Conservation (phyloP, 2,797 vertebrate species). For the Crax fasciolata region DNA sequence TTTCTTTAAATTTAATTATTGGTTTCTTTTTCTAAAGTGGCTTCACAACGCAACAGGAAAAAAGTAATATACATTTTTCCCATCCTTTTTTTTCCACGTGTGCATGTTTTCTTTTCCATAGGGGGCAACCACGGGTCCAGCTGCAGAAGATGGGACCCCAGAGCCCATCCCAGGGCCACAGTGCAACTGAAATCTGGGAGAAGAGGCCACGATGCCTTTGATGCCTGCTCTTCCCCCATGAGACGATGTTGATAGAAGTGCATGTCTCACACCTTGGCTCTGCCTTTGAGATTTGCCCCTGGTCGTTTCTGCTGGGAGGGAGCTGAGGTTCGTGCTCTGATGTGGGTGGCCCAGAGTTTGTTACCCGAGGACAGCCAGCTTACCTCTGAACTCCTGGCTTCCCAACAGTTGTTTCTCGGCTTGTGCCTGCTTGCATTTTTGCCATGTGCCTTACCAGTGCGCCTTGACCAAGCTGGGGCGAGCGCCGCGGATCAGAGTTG, state of each 20-base stretch:
- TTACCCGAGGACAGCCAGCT: constrained; percentile 72
- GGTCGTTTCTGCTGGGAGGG: constrained; percentile 68
- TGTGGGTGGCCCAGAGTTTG: constrained; percentile 73
- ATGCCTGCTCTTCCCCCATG: not conserved
- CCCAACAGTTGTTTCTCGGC: constrained; percentile 48
- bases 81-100: fast-evolving
- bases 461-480: constrained; percentile 39
- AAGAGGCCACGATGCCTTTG: not conserved
- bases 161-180: fast-evolving
- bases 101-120: not conserved
- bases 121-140: fast-evolving
- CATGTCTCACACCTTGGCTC: not conserved
- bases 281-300: constrained; percentile 68
- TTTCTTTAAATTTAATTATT: constrained; percentile 61
- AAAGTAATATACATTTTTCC: not conserved
- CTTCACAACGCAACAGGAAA: not conserved
- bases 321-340: constrained; percentile 67
- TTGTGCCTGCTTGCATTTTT: constrained; percentile 65
- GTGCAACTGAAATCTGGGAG: not conserved
- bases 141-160: not conserved
- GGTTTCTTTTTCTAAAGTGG: not conserved
- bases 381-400: constrained; percentile 73
- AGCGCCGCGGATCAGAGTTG: not conserved
- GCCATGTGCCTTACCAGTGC: not conserved
- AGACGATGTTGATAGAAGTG: not conserved